phyloP scores from a whole-genome alignment of 2,888 invertebrate genomes.

The Rhingia campestris region DNA sequence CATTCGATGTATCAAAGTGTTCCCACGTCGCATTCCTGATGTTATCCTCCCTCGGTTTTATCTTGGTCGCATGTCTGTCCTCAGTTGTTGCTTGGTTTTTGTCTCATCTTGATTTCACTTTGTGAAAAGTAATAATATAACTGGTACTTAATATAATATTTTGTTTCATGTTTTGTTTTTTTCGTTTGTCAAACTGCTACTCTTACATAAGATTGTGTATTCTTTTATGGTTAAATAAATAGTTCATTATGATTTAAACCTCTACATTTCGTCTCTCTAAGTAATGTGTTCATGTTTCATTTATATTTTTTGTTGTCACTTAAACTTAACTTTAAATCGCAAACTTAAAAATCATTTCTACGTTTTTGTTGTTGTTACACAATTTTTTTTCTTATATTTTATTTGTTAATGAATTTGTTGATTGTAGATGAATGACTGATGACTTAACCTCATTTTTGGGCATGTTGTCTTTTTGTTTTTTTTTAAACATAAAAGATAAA shows the following conservation, averaged over 20 bases:
- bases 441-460: constrained; percentile 72
- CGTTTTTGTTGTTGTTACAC: constrained; percentile 16
- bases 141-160: constrained; percentile 39
- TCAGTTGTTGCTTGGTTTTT: constrained; percentile 36
- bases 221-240: constrained; percentile 53
- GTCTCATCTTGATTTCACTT: not conserved
- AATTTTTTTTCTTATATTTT: constrained; percentile 28
- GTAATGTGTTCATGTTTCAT: constrained; percentile 43
- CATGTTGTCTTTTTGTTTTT: constrained; percentile 69
- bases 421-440: constrained; percentile 69
- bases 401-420: constrained; percentile 42
- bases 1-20: constrained; percentile 4
- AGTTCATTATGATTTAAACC: constrained; percentile 59
- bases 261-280: constrained; percentile 73
- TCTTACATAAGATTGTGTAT: constrained; percentile 59
- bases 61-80: constrained; percentile 4
- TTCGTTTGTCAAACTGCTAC: constrained; percentile 66
- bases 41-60: not conserved
- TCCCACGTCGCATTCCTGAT: not conserved
- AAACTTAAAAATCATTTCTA: constrained; percentile 48
- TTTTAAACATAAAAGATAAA: constrained; percentile 34
- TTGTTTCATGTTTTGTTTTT: constrained; percentile 16
- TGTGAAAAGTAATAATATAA: constrained; percentile 28
- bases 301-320: constrained; percentile 32
- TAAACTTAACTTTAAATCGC: constrained; percentile 59